Base-by-base conservation (phyloP, 2,888 invertebrate species). In the Neoscelio sp. region DNA sequence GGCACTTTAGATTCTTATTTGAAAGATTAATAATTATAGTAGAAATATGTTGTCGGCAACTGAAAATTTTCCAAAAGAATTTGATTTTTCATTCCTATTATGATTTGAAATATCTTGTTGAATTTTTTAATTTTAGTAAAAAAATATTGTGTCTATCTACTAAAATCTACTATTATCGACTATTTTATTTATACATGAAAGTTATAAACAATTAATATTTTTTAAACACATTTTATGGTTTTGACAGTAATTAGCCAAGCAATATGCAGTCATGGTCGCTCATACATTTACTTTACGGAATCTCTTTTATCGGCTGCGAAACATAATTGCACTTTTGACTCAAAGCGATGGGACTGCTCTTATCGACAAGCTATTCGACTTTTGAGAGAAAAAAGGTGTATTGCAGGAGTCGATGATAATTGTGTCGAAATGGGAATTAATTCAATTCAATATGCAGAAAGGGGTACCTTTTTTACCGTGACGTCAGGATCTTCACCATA, bases 201-300 rank as follows among this genome's bases (percentile, higher is more conserved):
- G n/a, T n/a, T n/a, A n/a, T n/a, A 40, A 0, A 1, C 38, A 10
- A 7, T 42, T n/a, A n/a, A 17, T 17, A n/a, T 13, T 6, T 15
- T 5, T 13, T 10, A 38, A 26, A 50, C 2, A 8, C 50, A 40
- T 42, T 46, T 62, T 30, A 10, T 35, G n/a, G 0, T 15, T 13
- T 42, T 52, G n/a, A 12, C 82, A 93, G 93, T 82, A 70, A 83
- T 93, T 6, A 88, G 91, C 60, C 91, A 92, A 87, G 92, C 93
- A 0, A 91, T 93, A 68, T 94, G 94, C 88, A 94, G 93, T 46
- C 94, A 94, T 81, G 93, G 93, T 0, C 91, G 93, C 2, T 91
- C 94, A 0, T 92, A 93, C 78, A 80, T 92, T 1, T 92, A 93
- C 26, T 93, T 94, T 80, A 93, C 92, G 0, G 93, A 94, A 83